A percentile compares a stretch with the other conserved stretches of the same genome.
phyloP scores from a whole-genome alignment of 2,888 invertebrate species.

The Plebejus melissa region DNA sequence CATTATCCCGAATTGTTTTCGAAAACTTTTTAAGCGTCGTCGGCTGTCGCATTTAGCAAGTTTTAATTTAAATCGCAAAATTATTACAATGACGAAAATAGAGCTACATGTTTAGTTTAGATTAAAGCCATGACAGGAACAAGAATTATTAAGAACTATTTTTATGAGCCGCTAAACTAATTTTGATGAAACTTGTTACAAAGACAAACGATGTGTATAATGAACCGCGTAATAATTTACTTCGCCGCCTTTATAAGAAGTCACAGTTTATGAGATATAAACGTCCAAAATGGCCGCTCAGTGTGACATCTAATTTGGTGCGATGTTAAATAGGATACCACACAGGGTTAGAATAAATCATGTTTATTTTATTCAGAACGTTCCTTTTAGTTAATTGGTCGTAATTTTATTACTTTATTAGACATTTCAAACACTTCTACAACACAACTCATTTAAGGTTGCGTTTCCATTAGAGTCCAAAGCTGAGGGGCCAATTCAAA shows the following conservation, averaged over 20 bases:
- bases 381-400: neutral
- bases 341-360: neutral
- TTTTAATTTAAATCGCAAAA: too few relatives aligned
- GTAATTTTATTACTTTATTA: conserved; percentile 6
- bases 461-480: neutral
- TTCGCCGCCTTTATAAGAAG: neutral
- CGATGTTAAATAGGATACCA: conserved; percentile 11
- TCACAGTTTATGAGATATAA: conserved; percentile 6
- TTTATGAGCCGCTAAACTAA: conserved; percentile 5
- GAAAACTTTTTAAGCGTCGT: neutral
- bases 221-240: neutral
- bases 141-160: neutral
- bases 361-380: neutral
- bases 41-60: too few relatives aligned
- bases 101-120: neutral
- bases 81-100: neutral
- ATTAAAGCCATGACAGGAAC: neutral
- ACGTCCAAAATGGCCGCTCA: neutral
- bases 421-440: neutral
- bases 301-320: conserved; percentile 6
- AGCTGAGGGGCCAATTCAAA: too few relatives aligned
- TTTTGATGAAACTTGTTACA: conserved; percentile 6
- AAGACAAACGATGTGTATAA: neutral
- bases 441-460: neutral
- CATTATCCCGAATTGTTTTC: neutral